Base-by-base conservation (phyloP, 2,888 invertebrate genomes). In the Caenorhabditis zanzibari region DNA sequence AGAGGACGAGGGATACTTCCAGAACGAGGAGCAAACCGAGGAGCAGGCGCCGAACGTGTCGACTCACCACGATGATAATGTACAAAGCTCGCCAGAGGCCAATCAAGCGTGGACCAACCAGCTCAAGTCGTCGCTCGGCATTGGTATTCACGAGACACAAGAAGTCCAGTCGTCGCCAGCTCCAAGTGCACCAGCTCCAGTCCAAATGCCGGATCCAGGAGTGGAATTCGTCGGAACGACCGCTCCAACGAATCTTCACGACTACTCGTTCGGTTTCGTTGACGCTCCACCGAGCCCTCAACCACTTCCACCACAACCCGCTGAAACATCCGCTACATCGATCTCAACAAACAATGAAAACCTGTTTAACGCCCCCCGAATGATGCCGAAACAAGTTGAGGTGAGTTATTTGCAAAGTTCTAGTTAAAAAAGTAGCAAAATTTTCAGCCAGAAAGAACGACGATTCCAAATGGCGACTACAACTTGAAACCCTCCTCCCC, bases 51-150 rank as follows among this genome's bases (percentile, higher is more conserved):
- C 79, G 14, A 79, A 72, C 19, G 79, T 79, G 58, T 83, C 83
- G 56, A 79, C 73, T 69, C 74, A 82, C 64, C 54, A 38, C 44
- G 83, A 74, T 26, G 83, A 83, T 38, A 76, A 64, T 80, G 69
- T 80, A 69, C 80, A 80, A 76, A 74, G 75, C 69, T 72, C 83
- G 44, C 77, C 77, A 61, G 68, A 69, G 79, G 64, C 85, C 9
- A 87, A 85, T 58, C 79, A 79, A 32, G 81, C 81, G 32, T 88
- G 86, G 86, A 89, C 90, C 9, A 87, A 84, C 41, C 85, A 90
- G 66, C 82, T 90, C 19, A 90, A 90, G 75, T 80, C 87, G 38
- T 89, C 90, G 47, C 86, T 90, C 22, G 90, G 90, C 61, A 87
- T 90, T 26, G 87, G 88, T 26, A 22, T 82, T 56, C 58, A 74